Base-by-base conservation (phyloP, 2,113 vertebrate genomes). In the Gymnorhina tibicen region DNA sequence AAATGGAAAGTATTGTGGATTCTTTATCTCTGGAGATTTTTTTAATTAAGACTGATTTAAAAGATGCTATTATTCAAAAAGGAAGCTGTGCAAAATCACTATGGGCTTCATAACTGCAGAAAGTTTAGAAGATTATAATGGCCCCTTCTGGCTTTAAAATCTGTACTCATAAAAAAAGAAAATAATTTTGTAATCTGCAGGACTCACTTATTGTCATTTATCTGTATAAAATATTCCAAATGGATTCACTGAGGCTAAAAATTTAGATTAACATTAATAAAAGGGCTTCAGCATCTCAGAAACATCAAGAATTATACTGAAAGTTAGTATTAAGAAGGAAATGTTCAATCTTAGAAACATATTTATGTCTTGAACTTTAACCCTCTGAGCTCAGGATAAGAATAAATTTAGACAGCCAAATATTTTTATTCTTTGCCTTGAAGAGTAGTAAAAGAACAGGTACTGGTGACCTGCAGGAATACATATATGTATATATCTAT, bases 31-130 rank as follows among this genome's bases (percentile, higher is more conserved):
- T 64, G 21, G 32, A 91, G 87, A 58, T 47, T 66, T 88, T 88
- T 95, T 92, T 44, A 91, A 95, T 95, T 95, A 91, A 92, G 69
- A 81, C n/a, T 84, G 56, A 63, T 91, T 85, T 87, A 49, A 91
- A 83, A 95, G 13, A 68, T 26, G 10, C 12, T 72, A 37, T 86
- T 88, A 84, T 84, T 91, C 33, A 49, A 47, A 92, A 62, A 78
- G 44, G 33, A 77, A 84, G 19, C 42, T 60, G 35, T 74, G 20
- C 16, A 89, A 91, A 87, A 86, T 75, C 59, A 78, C 44, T 81
- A 10, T 37, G 30, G 30, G 9, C 24, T 85, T 91, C 70, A 82
- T 47, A 93, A 75, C 22, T 1, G 1, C 33, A 93, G 58, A 78
- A 87, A 91, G 10, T 89, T 80, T 93, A 56, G 35, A 64, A 72